These are phyloP conservation scores for Drosophila rhopaloa DNA, from an alignment of 1,140 invertebrate genomes.

Conservation along the genomic window DNA sequence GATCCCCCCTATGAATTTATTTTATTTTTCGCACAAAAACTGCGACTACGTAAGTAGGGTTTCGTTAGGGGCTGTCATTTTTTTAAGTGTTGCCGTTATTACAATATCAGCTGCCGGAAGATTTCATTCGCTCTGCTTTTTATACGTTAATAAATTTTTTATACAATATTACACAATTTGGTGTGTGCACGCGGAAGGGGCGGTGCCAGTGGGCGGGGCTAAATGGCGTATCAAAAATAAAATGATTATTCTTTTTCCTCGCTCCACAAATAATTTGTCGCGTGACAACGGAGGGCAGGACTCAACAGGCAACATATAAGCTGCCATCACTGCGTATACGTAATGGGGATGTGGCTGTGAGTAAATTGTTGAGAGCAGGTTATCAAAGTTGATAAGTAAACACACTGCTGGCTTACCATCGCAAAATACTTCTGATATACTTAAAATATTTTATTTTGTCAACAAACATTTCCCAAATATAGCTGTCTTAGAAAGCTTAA, in stretches of 20 bases:
- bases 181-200: slow-evolving; percentile 8
- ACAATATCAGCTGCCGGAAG: slow-evolving; percentile 77
- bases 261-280: slow-evolving; percentile 73
- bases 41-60: slow-evolving; percentile 2
- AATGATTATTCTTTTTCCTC: slow-evolving; percentile 62
- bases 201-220: slow-evolving; percentile 12
- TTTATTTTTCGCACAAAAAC: slow-evolving; percentile 33
- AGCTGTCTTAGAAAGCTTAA: no score
- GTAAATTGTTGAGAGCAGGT: background rate
- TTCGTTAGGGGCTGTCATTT: slow-evolving; percentile 49
- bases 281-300: slow-evolving; percentile 47
- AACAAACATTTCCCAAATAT: no score
- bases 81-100: slow-evolving; percentile 79
- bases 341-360: slow-evolving; percentile 16
- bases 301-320: slow-evolving; percentile 66
- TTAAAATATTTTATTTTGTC: slow-evolving; percentile 4
- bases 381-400: slow-evolving; percentile 37
- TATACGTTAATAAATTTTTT: slow-evolving; percentile 79
- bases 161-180: slow-evolving; percentile 80
- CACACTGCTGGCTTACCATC: slow-evolving; percentile 16
- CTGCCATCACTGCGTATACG: slow-evolving; percentile 52
- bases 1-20: slow-evolving; percentile 16
- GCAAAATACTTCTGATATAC: slow-evolving; percentile 5
- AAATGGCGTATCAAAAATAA: slow-evolving; percentile 79
- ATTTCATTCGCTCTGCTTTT: slow-evolving; percentile 58